Evolutionary conservation across 2,888 invertebrate genomes (phyloP).

Genomic region (Macaria notata): DNA sequence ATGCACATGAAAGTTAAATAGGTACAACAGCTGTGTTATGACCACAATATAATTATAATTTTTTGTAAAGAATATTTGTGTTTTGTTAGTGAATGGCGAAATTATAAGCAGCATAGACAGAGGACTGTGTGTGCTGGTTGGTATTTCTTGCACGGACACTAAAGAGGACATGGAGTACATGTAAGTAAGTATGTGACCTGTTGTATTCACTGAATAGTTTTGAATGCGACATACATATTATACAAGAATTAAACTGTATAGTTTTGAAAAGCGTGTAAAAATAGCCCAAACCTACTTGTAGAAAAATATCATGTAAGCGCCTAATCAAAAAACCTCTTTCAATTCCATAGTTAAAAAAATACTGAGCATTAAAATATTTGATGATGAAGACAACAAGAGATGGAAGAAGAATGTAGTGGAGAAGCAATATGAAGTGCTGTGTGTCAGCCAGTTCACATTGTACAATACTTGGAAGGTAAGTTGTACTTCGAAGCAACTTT

Average conservation of each 20-base stretch:
- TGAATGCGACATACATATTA: too few species aligned
- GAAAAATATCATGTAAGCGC: too few species aligned
- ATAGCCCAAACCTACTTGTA: too few species aligned
- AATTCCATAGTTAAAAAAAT: slow-evolving; percentile 88
- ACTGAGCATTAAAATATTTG: slow-evolving; percentile 91
- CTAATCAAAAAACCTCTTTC: too few species aligned
- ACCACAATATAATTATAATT: too few species aligned
- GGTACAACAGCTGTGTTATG: too few species aligned
- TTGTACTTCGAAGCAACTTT: slow-evolving; percentile 3
- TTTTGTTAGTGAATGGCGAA: slow-evolving; percentile 86
- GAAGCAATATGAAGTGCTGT: slow-evolving; percentile 86
- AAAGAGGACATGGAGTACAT: slow-evolving; percentile 91
- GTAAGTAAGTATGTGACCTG: slow-evolving; percentile 76
- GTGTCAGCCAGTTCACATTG: slow-evolving; percentile 93
- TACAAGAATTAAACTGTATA: too few species aligned
- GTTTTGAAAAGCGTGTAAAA: too few species aligned
- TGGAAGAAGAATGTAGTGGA: slow-evolving; percentile 92
- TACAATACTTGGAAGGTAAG: slow-evolving; percentile 87
- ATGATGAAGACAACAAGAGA: slow-evolving; percentile 86
- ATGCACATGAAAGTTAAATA: too few species aligned
- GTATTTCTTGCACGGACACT: slow-evolving; percentile 90
- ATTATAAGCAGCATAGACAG: slow-evolving; percentile 90
- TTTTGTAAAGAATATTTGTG: background rate
- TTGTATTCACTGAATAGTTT: too few species aligned
- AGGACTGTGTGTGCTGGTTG: slow-evolving; percentile 94